Conservation (phyloP, 2,888 invertebrate species). For the Archaeoteleia sp. region DNA sequence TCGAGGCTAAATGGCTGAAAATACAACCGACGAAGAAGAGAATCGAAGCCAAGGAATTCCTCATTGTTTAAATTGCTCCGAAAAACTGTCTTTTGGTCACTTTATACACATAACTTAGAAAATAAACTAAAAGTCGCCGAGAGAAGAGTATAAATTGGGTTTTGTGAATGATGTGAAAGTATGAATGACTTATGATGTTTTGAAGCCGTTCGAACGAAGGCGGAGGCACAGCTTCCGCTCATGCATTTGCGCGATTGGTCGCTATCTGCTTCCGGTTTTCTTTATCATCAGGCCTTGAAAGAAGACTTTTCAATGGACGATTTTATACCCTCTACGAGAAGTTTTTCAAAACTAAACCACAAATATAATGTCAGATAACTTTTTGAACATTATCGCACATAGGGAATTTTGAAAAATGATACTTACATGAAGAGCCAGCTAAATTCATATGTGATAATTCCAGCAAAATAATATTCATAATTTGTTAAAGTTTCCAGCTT, state of each 20-base stretch:
- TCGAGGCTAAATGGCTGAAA: constrained; percentile 7
- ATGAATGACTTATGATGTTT: constrained; percentile 49
- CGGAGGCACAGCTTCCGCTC: constrained; percentile 70
- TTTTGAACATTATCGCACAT: no score
- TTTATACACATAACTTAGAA: constrained; percentile 48
- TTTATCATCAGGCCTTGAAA: constrained; percentile 67
- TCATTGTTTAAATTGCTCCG: constrained; percentile 30
- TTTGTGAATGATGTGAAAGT: constrained; percentile 49
- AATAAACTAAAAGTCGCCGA: constrained; percentile 10
- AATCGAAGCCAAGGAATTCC: constrained; percentile 16
- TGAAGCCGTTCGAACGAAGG: constrained; percentile 57
- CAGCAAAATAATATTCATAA: no score
- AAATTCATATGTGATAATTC: no score
- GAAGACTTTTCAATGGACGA: constrained; percentile 39
- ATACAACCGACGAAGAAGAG: constrained; percentile 15
- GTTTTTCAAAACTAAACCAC: constrained; percentile 3
- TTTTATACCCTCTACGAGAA: constrained; percentile 13
- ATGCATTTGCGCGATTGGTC: constrained; percentile 64
- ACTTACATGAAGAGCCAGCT: no score
- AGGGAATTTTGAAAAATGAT: no score
- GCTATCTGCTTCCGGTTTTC: constrained; percentile 70
- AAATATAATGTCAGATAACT: no score
- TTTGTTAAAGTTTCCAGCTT: no score
- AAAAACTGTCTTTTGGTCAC: constrained; percentile 16
- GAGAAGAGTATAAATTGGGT: constrained; percentile 39